Base-by-base conservation (phyloP, 1,140 invertebrate species). In the Drosophila pruinosa region DNA sequence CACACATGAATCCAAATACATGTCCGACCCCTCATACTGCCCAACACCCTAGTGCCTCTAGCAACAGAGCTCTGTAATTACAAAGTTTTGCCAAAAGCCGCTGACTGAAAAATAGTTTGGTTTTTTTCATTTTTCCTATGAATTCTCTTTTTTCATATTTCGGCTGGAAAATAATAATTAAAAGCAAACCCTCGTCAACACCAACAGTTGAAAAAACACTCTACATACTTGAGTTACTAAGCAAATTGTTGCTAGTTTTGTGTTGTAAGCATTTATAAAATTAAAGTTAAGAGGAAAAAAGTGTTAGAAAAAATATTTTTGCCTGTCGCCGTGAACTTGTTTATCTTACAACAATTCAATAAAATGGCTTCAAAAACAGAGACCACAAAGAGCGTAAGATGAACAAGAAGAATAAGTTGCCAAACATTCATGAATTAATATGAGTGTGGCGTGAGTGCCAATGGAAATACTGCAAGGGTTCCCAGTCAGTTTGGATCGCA, bases 51-150 rank as follows among this genome's bases (percentile, higher is more conserved):
- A 19, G n/a, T 2, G 26, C 80, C 57, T 2, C 1, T n/a, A 34
- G 70, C 59, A 28, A 22, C 54, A 53, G 65, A 80, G 78, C 68
- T 71, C 63, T 80, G 63, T 80, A 86, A 83, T 86, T 83, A 83
- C 76, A 85, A 83, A 80, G 56, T 80, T 86, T 76, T 53, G 26
- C 68, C 65, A 62, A 73, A 67, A 50, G 38, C 36, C 8, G 38
- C 39, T 38, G 34, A 31, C 45, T 36, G 58, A 63, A 63, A 54
- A 43, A 48, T 43, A 38, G 3, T 36, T 17, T n/a, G n/a, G n/a
- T n/a, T 58, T 57, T 45, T 45, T 43, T 36, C 12, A 26, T 17
- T 34, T 52, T 22, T 12, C 12, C 12, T 24, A 10, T 12, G 22
- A 64, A 39, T 58, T 63, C 36, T 34, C 24, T 69, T 67, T 75